phyloP scores from a whole-genome alignment of 2,113 vertebrate species.

The Sylvietta virens region DNA sequence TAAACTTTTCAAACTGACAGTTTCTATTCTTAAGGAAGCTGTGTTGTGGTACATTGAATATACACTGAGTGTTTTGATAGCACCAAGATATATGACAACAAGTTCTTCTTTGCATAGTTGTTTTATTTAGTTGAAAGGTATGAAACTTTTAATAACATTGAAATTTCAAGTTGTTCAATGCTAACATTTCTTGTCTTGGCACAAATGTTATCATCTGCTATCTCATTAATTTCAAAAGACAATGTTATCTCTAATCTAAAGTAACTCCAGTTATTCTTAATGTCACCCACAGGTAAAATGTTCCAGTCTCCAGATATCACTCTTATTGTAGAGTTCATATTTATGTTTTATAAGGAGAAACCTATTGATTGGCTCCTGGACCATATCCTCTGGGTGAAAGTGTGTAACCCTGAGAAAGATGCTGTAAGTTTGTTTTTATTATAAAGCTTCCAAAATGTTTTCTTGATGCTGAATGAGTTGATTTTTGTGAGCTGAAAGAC shows the following conservation, averaged over 20 bases:
- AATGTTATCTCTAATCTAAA: not conserved
- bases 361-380: constrained; percentile 98
- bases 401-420: constrained; percentile 98
- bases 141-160: not conserved
- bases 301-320: constrained; percentile 96
- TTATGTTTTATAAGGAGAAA: constrained; percentile 99
- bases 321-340: constrained; percentile 97
- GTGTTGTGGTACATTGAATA: not conserved
- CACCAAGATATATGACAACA: not conserved
- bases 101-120: not conserved
- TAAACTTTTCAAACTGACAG: not conserved
- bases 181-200: not conserved
- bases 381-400: constrained; percentile 99
- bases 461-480: not conserved
- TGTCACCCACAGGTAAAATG: constrained; percentile 89
- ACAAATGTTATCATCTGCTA: not conserved
- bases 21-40: not conserved
- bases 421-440: constrained; percentile 79
- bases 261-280: constrained; percentile 15
- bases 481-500: not conserved
- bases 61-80: not conserved
- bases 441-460: not conserved
- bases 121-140: not conserved
- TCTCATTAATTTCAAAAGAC: not conserved
- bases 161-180: not conserved